These are phyloP conservation scores for Trissoscelio sp. DNA, from an alignment of 2,888 invertebrate genomes.

Conservation along the genomic window DNA sequence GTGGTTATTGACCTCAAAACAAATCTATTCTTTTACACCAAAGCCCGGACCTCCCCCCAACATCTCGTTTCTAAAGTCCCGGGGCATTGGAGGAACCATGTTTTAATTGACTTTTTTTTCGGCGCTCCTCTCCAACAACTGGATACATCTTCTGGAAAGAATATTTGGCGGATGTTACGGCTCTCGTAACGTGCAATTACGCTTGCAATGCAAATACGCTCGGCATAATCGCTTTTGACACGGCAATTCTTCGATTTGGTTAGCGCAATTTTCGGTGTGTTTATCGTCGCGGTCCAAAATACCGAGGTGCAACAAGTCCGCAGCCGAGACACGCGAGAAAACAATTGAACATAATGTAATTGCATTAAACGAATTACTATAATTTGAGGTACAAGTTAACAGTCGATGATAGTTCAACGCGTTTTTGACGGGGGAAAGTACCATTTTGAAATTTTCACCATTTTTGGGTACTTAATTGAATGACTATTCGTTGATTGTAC, in stretches of 20 bases:
- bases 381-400: slow-evolving; percentile 33
- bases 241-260: slow-evolving; percentile 34
- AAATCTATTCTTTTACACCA: slow-evolving; percentile 82
- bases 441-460: not conserved
- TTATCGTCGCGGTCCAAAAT: slow-evolving; percentile 8
- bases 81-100: slow-evolving; percentile 82
- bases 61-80: slow-evolving; percentile 77
- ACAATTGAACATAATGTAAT: slow-evolving; percentile 54
- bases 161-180: slow-evolving; percentile 60
- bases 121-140: slow-evolving; percentile 33
- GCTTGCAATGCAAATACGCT: slow-evolving; percentile 41
- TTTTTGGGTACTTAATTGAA: slow-evolving; percentile 9
- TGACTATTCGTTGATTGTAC: not conserved
- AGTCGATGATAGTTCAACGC: slow-evolving; percentile 29
- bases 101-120: slow-evolving; percentile 77
- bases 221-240: slow-evolving; percentile 58
- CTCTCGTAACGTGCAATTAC: slow-evolving; percentile 52
- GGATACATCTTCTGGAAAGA: slow-evolving; percentile 57
- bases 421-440: slow-evolving; percentile 51
- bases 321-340: slow-evolving; percentile 48
- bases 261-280: slow-evolving; percentile 43
- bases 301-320: slow-evolving; percentile 37
- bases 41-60: slow-evolving; percentile 75
- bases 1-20: slow-evolving; percentile 74
- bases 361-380: slow-evolving; percentile 40